phyloP scores from a whole-genome alignment of 2,888 invertebrate species.

The Pollenia amentaria region DNA sequence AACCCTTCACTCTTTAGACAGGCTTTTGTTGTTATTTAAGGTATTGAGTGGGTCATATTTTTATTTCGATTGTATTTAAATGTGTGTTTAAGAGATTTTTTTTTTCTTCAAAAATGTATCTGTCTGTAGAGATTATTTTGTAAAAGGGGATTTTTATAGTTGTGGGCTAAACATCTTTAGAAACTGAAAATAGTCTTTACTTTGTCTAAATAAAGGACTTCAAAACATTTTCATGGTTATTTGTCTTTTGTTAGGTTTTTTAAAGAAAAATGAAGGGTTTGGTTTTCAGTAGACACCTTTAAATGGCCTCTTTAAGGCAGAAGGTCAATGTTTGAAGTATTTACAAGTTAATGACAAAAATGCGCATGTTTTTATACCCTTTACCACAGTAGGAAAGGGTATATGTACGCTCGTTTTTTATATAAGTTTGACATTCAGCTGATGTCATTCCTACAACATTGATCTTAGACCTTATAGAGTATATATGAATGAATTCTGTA shows the following conservation, averaged over 20 bases:
- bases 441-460: too few relatives aligned
- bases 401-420: too few relatives aligned
- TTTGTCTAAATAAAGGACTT: background rate
- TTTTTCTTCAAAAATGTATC: constrained; percentile 9
- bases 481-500: too few relatives aligned
- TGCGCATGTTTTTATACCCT: too few relatives aligned
- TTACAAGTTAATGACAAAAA: too few relatives aligned
- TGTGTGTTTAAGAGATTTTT: constrained; percentile 16
- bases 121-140: constrained; percentile 15
- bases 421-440: too few relatives aligned
- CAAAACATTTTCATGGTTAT: constrained; percentile 16
- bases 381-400: too few relatives aligned
- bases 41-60: constrained; percentile 8
- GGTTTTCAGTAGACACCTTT: background rate
- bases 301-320: constrained; percentile 9
- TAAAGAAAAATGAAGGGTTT: background rate
- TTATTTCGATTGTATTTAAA: constrained; percentile 32
- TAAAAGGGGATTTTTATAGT: background rate
- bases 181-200: constrained; percentile 24
- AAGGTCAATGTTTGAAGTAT: constrained; percentile 4
- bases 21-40: constrained; percentile 27
- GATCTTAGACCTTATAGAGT: too few relatives aligned
- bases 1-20: constrained; percentile 10
- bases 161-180: constrained; percentile 15
- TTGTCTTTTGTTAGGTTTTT: constrained; percentile 10